Evolutionary conservation across 35 echinoderm and acorn worm genomes (phyloP), one percentile per base, ranked within the genome.

Genomic region (Lytechinus variegatus): DNA sequence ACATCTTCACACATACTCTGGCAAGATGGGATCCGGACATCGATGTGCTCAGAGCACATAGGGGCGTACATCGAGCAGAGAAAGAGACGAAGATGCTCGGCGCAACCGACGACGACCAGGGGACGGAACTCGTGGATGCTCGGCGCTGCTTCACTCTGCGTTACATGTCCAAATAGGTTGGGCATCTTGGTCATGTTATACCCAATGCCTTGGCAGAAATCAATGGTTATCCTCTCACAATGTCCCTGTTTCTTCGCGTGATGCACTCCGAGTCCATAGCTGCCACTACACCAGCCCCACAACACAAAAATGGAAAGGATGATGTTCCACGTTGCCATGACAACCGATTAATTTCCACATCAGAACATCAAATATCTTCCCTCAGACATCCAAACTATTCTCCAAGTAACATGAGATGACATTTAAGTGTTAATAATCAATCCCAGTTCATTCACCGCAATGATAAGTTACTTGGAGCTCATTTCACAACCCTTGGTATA

Each of bases 141-240:
- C 9, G 97, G 96, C 11, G 98, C 97, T 53, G 98, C 98, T 44
- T 99, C 98, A 8, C 94, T 95, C 86, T 99, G 98, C 28, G 95
- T 94, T 11, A 94, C 92, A 53, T 99, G 98, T 12, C 97, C 97
- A 28, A 99, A 96, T 54, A 96, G 96, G 86, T 99, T 99, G 5
- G 98, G 98, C 98, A 99, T 99, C 28, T 96, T 91, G 4, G 98
- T 99, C 86, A 95, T 95, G 88, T 99, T 99, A 89, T 99, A 99
- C 60, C 98, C 98, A 24, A 99, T 99, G n/a, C 97, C 98, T 52
- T 97, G 52, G 54, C 98, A 99, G 96, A 99, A 98, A 61, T 96
- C 97, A 71, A 99, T 99, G 55, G 97, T 99, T 55, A 99, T 98
- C 88, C 97, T 87, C 93, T 99, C 96, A 71, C 98, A 99, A 87